Evolutionary conservation across 2,888 invertebrate species (phyloP).

Genomic region (Trissoscelio sp.): DNA sequence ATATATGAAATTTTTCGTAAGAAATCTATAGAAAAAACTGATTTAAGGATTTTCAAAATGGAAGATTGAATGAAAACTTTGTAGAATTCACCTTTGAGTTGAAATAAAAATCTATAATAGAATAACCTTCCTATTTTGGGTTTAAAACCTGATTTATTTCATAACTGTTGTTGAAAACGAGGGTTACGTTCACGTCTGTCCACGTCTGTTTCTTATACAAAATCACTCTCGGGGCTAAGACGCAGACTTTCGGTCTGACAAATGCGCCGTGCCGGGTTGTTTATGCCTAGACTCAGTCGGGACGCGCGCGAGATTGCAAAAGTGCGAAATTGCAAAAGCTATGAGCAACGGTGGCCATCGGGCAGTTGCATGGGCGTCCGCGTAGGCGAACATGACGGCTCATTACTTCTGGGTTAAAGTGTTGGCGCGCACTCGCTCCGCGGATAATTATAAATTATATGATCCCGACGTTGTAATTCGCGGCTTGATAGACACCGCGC

Average conservation of each 20-base stretch:
- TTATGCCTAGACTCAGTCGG: slow-evolving; percentile 44
- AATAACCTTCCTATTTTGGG: no score
- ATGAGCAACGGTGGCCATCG: slow-evolving; percentile 48
- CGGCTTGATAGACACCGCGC: slow-evolving; percentile 28
- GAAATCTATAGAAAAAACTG: no score
- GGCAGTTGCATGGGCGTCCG: slow-evolving; percentile 53
- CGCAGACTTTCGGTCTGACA: slow-evolving; percentile 44
- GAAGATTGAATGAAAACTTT: no score
- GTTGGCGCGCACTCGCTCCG: slow-evolving; percentile 39
- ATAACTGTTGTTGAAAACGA: slow-evolving; percentile 19
- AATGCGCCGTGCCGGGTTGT: slow-evolving; percentile 49
- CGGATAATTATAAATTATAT: slow-evolving; percentile 60
- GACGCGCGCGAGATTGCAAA: slow-evolving; percentile 44
- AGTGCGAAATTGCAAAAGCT: slow-evolving; percentile 59
- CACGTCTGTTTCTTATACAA: slow-evolving; percentile 11
- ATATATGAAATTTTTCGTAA: no score
- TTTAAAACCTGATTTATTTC: slow-evolving; percentile 25
- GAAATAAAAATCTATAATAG: no score
- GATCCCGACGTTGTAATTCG: slow-evolving; percentile 31
- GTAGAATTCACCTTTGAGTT: no score
- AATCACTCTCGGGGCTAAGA: slow-evolving; percentile 13
- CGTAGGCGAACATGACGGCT: slow-evolving; percentile 63
- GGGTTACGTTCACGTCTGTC: slow-evolving; percentile 1
- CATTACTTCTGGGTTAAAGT: slow-evolving; percentile 69
- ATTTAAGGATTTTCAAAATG: no score